Evolutionary conservation across 2,797 vertebrate genomes (phyloP).

Genomic region (Danio albolineatus): DNA sequence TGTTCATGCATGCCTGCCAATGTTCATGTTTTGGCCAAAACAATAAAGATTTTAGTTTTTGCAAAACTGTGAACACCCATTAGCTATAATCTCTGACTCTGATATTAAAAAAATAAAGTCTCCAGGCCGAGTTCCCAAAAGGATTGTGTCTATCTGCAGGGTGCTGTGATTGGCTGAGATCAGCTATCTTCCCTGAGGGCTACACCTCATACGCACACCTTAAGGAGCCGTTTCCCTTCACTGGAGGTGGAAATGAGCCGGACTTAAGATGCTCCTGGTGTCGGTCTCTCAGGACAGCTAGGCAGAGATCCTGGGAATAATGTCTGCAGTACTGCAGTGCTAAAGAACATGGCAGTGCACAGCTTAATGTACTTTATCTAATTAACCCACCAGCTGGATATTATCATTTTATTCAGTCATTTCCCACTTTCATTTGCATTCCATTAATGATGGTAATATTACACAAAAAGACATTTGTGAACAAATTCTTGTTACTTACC

Average conservation of each 20-base stretch:
- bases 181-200: conserved; percentile 76
- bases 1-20: too few relatives aligned
- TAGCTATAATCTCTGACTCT: background rate
- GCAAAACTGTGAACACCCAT: background rate
- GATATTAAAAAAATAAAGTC: background rate
- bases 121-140: background rate
- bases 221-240: conserved; percentile 85
- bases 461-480: background rate
- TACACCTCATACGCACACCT: conserved; percentile 73
- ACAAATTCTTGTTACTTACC: background rate
- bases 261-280: conserved; percentile 72
- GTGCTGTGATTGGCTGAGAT: conserved; percentile 74
- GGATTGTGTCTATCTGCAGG: conserved; percentile 70
- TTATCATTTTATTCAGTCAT: background rate
- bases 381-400: conserved; percentile 8
- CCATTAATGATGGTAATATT: background rate
- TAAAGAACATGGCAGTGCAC: conserved; percentile 12
- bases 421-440: conserved; percentile 10
- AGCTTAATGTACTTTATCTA: conserved; percentile 28
- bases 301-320: conserved; percentile 35
- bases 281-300: conserved; percentile 34
- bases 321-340: conserved; percentile 11
- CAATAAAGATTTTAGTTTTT: too few relatives aligned
- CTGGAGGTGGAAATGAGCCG: conserved; percentile 85
- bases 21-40: background rate